Base-by-base conservation (phyloP, 2,113 vertebrate genomes). In the Limnothrissa miodon region DNA sequence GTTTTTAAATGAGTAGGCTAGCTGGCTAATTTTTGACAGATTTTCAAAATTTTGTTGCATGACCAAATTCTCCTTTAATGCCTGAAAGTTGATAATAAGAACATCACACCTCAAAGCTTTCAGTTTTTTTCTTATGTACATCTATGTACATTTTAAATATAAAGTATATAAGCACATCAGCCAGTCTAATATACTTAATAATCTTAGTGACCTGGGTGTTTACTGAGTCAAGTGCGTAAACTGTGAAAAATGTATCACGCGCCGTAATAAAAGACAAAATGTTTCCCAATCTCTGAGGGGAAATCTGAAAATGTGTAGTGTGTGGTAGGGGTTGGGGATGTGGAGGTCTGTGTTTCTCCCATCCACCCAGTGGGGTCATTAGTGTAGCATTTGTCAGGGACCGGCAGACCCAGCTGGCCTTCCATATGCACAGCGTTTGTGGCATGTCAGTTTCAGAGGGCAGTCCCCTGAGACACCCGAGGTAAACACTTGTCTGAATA, bases 391-490 rank as follows among this genome's bases (percentile, higher is more conserved):
- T 84, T 78, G 85, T 85, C 78, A n/a, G 25, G 62, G 83, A 82
- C 81, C 85, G 80, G 46, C 44, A 51, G 23, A 39, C 82, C 80
- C 90, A 91, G 89, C 88, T 91, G 90, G 83, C 36, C 83, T 83
- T 82, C 88, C 90, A 89, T 90, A 89, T 87, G 87, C 42, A 89
- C 78, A 59, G 81, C 87, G 15, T 82, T 83, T 83, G 79, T 84
- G 29, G 48, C 53, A 53, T 39, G 85, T 81, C 79, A 51, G 62
- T 84, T 70, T 84, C 51, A 81, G 81, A 70, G 66, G 13, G 33
- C 0, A 46, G 79, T 86, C 39, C 78, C 86, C 80, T 79, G 82
- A 82, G 78, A 78, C 84, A 86, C 80, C 83, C 78, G 83, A 85
- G 82, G 81, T 86, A 56, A 83, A 80, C 79, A 29, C 83, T 86